A percentile compares a stretch with the other conserved stretches of the same genome.
Evolutionary conservation across 2,113 vertebrate genomes (phyloP).

Genomic region (Monopterus albus): DNA sequence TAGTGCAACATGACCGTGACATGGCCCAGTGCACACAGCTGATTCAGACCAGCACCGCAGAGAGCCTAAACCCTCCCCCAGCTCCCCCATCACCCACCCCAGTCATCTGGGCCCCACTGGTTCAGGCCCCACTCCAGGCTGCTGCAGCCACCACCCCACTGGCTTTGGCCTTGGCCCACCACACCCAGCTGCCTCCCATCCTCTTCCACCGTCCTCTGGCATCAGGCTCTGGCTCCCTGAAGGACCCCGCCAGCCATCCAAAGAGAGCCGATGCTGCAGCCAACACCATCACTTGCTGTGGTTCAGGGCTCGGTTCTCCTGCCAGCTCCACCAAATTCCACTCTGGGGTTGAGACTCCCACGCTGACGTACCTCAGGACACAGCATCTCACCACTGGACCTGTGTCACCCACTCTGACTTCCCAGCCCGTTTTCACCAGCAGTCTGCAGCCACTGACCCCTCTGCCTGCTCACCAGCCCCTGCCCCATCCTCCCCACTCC

Average conservation of each 20-base stretch:
- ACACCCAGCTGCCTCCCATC: conserved; percentile 89
- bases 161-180: conserved; percentile 93
- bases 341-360: conserved; percentile 72
- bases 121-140: conserved; percentile 94
- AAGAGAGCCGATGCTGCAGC: conserved; percentile 80
- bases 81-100: conserved; percentile 85
- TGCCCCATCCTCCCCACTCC: conserved; percentile 73
- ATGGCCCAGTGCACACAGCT: conserved; percentile 95
- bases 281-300: conserved; percentile 43
- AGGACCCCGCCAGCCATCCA: conserved; percentile 78
- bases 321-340: conserved; percentile 67
- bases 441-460: conserved; percentile 83
- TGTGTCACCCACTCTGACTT: conserved; percentile 35
- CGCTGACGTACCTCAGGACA: conserved; percentile 68
- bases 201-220: conserved; percentile 88
- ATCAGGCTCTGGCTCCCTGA: conserved; percentile 79
- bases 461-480: conserved; percentile 69
- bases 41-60: conserved; percentile 79
- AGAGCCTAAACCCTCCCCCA: conserved; percentile 52
- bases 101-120: conserved; percentile 94
- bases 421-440: conserved; percentile 79
- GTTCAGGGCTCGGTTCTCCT: conserved; percentile 65
- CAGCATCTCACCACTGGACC: conserved; percentile 45
- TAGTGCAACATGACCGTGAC: conserved; percentile 96
- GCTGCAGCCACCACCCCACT: conserved; percentile 94